Evolutionary conservation across 2,888 invertebrate species (phyloP).

Genomic region (Drosophila formosana): DNA sequence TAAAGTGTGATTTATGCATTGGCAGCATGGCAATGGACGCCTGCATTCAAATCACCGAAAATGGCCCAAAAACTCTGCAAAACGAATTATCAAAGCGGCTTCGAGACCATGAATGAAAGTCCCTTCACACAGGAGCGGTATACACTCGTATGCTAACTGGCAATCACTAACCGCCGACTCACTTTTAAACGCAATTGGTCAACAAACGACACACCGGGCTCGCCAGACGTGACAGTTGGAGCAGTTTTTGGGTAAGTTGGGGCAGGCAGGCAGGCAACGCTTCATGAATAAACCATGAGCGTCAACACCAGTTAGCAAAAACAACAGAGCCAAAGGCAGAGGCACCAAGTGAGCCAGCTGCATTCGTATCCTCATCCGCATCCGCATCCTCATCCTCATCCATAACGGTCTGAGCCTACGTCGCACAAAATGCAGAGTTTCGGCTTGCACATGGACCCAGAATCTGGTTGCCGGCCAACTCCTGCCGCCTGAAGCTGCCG

Average conservation of each 20-base stretch:
- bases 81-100: slow-evolving; percentile 56
- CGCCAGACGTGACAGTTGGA: slow-evolving; percentile 23
- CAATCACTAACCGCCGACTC: slow-evolving; percentile 70
- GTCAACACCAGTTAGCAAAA: slow-evolving; percentile 71
- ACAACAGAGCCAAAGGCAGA: slow-evolving; percentile 38
- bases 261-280: slow-evolving; percentile 32
- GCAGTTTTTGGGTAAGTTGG: slow-evolving; percentile 6
- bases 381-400: slow-evolving; percentile 12
- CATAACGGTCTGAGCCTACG: slow-evolving; percentile 4
- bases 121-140: slow-evolving; percentile 1
- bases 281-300: slow-evolving; percentile 69
- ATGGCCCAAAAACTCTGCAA: slow-evolving; percentile 46
- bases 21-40: slow-evolving; percentile 4
- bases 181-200: slow-evolving; percentile 70
- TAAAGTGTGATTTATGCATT: slow-evolving; percentile 33
- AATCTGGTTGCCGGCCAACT: background rate
- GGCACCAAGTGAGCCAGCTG: background rate
- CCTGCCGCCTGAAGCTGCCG: background rate
- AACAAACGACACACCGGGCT: slow-evolving; percentile 41
- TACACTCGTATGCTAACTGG: slow-evolving; percentile 52
- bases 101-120: slow-evolving; percentile 37
- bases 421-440: slow-evolving; percentile 17
- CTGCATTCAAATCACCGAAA: slow-evolving; percentile 55
- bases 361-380: slow-evolving; percentile 29
- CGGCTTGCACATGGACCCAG: slow-evolving; percentile 3